phyloP scores from a whole-genome alignment of 2,113 vertebrate species.

The Cinclus cinclus region DNA sequence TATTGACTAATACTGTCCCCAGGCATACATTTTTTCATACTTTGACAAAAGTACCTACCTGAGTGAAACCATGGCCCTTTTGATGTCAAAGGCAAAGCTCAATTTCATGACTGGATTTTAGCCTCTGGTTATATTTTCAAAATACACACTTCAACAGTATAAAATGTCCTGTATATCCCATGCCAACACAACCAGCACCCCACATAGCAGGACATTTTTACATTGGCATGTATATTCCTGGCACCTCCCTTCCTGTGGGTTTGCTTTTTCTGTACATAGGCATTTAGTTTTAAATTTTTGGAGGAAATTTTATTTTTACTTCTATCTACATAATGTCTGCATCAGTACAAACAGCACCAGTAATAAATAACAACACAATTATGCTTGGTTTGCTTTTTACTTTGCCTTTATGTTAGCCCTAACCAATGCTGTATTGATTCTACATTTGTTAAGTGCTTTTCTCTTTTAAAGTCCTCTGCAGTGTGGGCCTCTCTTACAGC shows the following conservation, averaged over 20 bases:
- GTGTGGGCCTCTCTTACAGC: neutral
- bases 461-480: neutral
- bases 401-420: neutral
- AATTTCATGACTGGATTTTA: neutral
- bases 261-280: slow-evolving; percentile 16
- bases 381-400: neutral
- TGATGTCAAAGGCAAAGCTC: slow-evolving; percentile 9
- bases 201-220: neutral
- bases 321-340: neutral
- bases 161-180: neutral
- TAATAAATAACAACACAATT: neutral
- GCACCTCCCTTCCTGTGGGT: slow-evolving; percentile 46
- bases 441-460: neutral
- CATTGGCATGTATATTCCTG: neutral
- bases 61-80: neutral
- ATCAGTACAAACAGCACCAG: neutral
- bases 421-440: neutral
- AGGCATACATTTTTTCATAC: neutral
- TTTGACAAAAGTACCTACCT: neutral
- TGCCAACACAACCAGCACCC: neutral
- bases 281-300: neutral
- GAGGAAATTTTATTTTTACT: neutral
- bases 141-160: slow-evolving; percentile 14
- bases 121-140: slow-evolving; percentile 5
- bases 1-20: neutral